Percentiles rank a stretch among this genome's conserved stretches.
Conservation (phyloP, 2,797 vertebrate species). For the Leuciscus waleckii region DNA sequence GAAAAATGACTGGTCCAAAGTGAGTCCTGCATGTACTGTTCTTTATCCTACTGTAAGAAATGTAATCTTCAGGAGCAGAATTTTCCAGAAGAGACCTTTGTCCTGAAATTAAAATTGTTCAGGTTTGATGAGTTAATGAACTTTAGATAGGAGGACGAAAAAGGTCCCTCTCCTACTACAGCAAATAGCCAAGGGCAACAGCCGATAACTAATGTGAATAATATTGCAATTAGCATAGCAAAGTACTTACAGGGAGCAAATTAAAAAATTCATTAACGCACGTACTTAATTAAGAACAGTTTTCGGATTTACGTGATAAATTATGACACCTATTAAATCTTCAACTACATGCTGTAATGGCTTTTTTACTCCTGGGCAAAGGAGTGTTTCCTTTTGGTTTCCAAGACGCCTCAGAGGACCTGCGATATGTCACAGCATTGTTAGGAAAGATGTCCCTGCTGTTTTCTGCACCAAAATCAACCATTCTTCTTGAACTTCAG, state of each 20-base stretch:
- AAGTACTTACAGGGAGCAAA: constrained; percentile 99
- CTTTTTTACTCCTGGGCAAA: constrained; percentile 92
- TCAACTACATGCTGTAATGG: constrained; percentile 92
- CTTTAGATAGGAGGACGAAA: constrained; percentile 80
- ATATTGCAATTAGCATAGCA: constrained; percentile 99
- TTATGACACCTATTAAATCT: constrained; percentile 99
- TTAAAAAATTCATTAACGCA: constrained; percentile 99
- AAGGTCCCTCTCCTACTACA: constrained; percentile 85
- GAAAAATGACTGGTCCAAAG: constrained; percentile 7
- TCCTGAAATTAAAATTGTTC: constrained; percentile 62
- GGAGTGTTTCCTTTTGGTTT: constrained; percentile 88
- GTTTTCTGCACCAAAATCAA: constrained; percentile 50
- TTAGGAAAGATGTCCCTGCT: constrained; percentile 78
- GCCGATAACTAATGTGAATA: constrained; percentile 99
- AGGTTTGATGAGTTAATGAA: constrained; percentile 81
- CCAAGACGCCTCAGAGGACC: constrained; percentile 84
- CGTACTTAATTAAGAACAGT: constrained; percentile 99
- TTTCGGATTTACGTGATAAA: constrained; percentile 99
- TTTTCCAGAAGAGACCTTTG: constrained; percentile 48
- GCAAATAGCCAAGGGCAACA: constrained; percentile 99
- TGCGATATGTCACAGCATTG: constrained; percentile 78
- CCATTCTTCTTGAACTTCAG: constrained; percentile 68
- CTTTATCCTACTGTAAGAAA: neutral
- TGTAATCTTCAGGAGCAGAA: constrained; percentile 20
- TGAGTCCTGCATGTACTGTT: neutral